A percentile compares a stretch with the other conserved stretches of the same genome.
phyloP scores from a whole-genome alignment of 1,140 invertebrate species.

The Lordiphosa mommai region DNA sequence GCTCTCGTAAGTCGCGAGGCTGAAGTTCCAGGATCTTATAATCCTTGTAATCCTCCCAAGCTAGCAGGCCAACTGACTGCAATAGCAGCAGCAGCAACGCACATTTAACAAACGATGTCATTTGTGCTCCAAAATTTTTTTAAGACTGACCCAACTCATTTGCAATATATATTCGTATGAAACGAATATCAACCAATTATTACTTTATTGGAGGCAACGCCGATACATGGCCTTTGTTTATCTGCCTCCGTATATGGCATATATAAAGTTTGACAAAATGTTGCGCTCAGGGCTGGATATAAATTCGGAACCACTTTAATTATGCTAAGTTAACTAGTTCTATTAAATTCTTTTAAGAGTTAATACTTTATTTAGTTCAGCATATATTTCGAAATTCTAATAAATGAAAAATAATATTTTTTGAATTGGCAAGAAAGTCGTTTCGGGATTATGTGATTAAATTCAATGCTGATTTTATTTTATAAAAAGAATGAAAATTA shows the following conservation, averaged over 20 bases:
- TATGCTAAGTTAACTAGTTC: too few relatives aligned
- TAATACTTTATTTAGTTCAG: too few relatives aligned
- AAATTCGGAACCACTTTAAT: too few relatives aligned
- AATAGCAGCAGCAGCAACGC: conserved; percentile 21
- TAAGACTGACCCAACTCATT: conserved; percentile 22
- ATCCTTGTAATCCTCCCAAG: conserved; percentile 64
- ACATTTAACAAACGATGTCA: conserved; percentile 17
- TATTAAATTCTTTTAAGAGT: too few relatives aligned
- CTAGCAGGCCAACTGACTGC: conserved; percentile 16
- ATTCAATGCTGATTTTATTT: too few relatives aligned
- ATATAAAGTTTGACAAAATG: background rate
- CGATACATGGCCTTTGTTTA: conserved; percentile 28
- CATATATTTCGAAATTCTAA: too few relatives aligned
- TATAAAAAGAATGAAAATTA: too few relatives aligned
- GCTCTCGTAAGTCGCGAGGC: background rate
- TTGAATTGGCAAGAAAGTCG: too few relatives aligned
- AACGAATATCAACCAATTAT: conserved; percentile 34
- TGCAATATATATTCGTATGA: conserved; percentile 3
- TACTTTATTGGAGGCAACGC: conserved; percentile 52
- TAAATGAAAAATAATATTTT: too few relatives aligned
- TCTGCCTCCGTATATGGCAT: conserved; percentile 3
- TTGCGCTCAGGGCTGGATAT: background rate
- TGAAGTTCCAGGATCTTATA: conserved; percentile 48
- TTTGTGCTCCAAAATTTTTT: conserved; percentile 14
- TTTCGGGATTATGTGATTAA: too few relatives aligned